These are phyloP conservation scores for Megaceryle maxima DNA, from an alignment of 2,113 vertebrate species.

Conservation along the genomic window DNA sequence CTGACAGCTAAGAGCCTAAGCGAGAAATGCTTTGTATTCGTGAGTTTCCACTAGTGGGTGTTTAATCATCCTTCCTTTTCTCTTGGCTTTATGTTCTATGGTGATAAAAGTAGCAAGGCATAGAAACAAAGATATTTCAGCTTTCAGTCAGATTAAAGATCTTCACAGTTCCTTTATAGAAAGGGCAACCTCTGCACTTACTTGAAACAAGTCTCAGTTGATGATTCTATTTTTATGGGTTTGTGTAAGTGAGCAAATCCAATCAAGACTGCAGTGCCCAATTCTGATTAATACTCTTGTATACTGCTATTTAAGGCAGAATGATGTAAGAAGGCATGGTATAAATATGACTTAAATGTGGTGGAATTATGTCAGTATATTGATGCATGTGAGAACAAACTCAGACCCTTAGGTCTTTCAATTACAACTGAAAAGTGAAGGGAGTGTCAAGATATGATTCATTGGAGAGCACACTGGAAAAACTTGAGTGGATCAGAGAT, in stretches of 20 bases:
- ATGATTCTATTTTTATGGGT: neutral
- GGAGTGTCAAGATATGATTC: neutral
- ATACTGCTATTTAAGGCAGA: neutral
- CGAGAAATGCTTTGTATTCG: conserved; percentile 8
- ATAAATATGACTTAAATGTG: neutral
- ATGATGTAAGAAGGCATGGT: neutral
- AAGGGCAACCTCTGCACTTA: neutral
- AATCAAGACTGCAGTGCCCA: neutral
- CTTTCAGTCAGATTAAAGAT: neutral
- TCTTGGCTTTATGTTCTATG: neutral
- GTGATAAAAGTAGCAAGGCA: conserved; percentile 1
- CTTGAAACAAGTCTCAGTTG: neutral
- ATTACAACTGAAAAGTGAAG: neutral
- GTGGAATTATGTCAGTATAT: neutral
- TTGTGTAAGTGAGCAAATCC: neutral
- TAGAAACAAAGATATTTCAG: conserved; percentile 22
- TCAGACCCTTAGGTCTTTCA: neutral
- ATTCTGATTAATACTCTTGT: neutral
- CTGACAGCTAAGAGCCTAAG: neutral
- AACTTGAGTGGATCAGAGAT: neutral
- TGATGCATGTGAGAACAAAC: neutral
- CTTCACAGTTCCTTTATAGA: neutral
- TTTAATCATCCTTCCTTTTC: conserved; percentile 40
- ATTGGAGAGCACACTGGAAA: neutral
- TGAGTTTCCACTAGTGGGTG: neutral